phyloP scores from a whole-genome alignment of 2,888 invertebrate genomes.

The Nowickia ferox region DNA sequence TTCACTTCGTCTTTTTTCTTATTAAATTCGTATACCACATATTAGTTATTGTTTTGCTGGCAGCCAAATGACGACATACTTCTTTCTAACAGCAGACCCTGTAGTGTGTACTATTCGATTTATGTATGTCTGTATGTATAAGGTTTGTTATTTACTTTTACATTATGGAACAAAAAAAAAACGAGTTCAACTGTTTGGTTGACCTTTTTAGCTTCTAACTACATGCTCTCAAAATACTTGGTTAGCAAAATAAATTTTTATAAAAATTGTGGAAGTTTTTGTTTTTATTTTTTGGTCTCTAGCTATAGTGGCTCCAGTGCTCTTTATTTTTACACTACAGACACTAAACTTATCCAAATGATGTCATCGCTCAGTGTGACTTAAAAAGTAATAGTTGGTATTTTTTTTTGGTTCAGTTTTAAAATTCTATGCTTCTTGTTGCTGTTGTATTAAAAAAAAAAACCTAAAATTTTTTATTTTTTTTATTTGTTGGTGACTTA shows the following conservation, averaged over 20 bases:
- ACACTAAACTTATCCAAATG: conserved; percentile 32
- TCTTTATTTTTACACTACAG: neutral
- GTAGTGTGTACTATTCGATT: conserved; percentile 14
- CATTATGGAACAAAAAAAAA: neutral
- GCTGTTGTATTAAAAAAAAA: neutral
- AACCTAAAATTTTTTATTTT: neutral
- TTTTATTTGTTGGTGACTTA: neutral
- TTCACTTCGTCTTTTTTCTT: too few species aligned
- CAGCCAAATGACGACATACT: conserved; percentile 15
- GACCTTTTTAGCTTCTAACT: conserved; percentile 44
- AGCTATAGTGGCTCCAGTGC: conserved; percentile 17
- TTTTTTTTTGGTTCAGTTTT: conserved; percentile 1
- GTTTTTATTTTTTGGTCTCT: neutral
- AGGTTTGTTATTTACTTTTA: conserved; percentile 14
- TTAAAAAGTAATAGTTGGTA: neutral
- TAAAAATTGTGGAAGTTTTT: conserved; percentile 2
- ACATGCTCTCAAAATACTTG: neutral
- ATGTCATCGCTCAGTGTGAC: conserved; percentile 19
- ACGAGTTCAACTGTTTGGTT: conserved; percentile 17
- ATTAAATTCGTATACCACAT: too few species aligned
- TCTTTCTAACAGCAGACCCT: neutral
- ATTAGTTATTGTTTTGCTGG: neutral
- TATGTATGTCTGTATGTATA: neutral
- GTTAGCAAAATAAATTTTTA: conserved; percentile 5
- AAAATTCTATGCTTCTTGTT: neutral